phyloP scores from a whole-genome alignment of 1,140 invertebrate species.

The Bombus sibiricus region DNA sequence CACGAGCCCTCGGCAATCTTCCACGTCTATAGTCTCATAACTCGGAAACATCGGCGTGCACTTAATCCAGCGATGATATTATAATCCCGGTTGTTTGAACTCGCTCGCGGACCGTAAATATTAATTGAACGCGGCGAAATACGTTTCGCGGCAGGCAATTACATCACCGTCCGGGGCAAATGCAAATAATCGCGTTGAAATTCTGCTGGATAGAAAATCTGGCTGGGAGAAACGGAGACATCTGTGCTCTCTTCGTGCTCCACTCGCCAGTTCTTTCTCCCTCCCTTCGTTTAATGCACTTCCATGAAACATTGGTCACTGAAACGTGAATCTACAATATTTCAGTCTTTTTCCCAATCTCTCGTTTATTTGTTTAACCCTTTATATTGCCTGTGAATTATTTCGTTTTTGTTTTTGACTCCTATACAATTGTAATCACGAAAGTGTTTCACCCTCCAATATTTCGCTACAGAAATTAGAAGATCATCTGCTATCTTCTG shows the following conservation, averaged over 20 bases:
- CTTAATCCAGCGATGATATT: conserved; percentile 19
- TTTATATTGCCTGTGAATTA: background rate
- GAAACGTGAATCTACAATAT: background rate
- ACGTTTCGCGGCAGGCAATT: conserved; percentile 17
- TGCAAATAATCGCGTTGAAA: conserved; percentile 17
- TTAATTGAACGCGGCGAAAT: conserved; percentile 22
- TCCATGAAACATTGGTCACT: background rate
- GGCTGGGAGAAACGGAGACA: background rate
- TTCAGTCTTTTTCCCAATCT: background rate
- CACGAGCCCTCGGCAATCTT: background rate
- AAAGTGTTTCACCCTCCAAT: too few species aligned
- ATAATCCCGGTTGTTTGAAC: conserved; percentile 20
- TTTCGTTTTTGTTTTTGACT: background rate
- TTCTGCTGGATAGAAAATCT: background rate
- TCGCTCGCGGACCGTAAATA: conserved; percentile 23
- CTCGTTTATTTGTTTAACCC: background rate
- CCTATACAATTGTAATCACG: too few species aligned
- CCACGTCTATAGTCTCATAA: conserved; percentile 5
- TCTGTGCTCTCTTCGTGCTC: too few species aligned
- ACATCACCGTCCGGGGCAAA: conserved; percentile 6
- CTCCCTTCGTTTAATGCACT: background rate
- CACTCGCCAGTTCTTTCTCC: background rate
- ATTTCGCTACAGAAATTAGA: too few species aligned
- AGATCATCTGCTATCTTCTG: too few species aligned
- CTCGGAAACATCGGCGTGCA: conserved; percentile 3